Evolutionary conservation across 2,113 vertebrate species (phyloP).

Genomic region (Mastomys coucha): DNA sequence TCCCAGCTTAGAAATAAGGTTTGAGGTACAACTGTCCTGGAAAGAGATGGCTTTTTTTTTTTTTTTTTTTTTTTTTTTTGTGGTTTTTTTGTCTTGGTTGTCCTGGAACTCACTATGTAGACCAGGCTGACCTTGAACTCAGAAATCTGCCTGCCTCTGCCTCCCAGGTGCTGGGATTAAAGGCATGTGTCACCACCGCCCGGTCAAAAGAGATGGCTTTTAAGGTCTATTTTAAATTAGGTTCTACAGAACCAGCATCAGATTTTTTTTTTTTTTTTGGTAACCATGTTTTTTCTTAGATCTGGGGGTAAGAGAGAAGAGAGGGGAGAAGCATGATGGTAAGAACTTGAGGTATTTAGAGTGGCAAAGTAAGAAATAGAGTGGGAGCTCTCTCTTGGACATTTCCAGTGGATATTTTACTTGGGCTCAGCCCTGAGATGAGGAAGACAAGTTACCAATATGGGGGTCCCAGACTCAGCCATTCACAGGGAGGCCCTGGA

Average conservation of each 20-base stretch:
- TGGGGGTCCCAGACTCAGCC: not conserved
- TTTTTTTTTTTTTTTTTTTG: too few relatives aligned
- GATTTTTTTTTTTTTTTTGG: not conserved
- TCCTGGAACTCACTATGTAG: too few relatives aligned
- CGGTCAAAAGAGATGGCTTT: not conserved
- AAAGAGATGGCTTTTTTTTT: not conserved
- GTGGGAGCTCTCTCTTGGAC: not conserved
- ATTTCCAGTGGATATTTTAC: not conserved
- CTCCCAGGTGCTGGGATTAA: too few relatives aligned
- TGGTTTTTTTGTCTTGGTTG: too few relatives aligned
- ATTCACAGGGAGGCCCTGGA: not conserved
- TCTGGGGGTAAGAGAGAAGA: not conserved
- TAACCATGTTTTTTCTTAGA: not conserved
- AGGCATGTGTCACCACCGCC: too few relatives aligned
- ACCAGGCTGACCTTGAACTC: too few relatives aligned
- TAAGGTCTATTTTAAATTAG: not conserved
- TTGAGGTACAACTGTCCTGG: not conserved
- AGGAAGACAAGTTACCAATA: not conserved
- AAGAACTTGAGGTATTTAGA: not conserved
- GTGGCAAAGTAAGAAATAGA: slow-evolving; percentile 36
- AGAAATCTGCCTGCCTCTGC: too few relatives aligned
- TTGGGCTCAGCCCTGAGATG: not conserved
- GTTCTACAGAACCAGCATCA: not conserved
- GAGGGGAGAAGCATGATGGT: not conserved
- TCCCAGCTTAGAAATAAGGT: not conserved